Evolutionary conservation across 2,113 vertebrate species (phyloP).

Genomic region (Ammospiza caudacuta): DNA sequence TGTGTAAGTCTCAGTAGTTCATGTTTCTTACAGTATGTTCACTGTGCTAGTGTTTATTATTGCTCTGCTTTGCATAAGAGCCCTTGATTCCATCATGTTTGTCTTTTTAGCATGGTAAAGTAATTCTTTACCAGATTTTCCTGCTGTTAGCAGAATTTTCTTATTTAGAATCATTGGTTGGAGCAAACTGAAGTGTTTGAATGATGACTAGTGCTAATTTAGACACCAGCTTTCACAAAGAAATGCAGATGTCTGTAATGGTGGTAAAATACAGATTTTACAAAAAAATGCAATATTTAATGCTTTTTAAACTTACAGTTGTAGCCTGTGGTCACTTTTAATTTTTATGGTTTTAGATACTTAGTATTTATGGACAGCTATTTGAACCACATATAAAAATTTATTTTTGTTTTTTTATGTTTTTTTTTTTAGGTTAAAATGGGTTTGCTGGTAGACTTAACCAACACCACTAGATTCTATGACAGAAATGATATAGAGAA

Average conservation of each 20-base stretch:
- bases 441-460: slow-evolving; percentile 94
- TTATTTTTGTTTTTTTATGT: not conserved
- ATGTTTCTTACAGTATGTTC: not conserved
- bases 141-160: not conserved
- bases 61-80: not conserved
- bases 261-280: not conserved
- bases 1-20: not conserved
- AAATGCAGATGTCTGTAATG: not conserved
- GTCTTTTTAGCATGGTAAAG: not conserved
- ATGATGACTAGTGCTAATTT: not conserved
- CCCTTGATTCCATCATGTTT: not conserved
- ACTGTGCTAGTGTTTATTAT: not conserved
- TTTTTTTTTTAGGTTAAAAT: slow-evolving; percentile 88
- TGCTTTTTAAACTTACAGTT: not conserved
- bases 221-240: not conserved
- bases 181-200: not conserved
- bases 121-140: not conserved
- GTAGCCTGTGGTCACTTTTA: not conserved
- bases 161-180: not conserved
- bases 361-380: not conserved
- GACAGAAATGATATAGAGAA: slow-evolving; percentile 94
- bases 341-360: not conserved
- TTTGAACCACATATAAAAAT: not conserved
- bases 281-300: not conserved
- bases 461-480: slow-evolving; percentile 96